phyloP scores from a whole-genome alignment of 2,888 invertebrate genomes.

The Nemotelus pantherinus region DNA sequence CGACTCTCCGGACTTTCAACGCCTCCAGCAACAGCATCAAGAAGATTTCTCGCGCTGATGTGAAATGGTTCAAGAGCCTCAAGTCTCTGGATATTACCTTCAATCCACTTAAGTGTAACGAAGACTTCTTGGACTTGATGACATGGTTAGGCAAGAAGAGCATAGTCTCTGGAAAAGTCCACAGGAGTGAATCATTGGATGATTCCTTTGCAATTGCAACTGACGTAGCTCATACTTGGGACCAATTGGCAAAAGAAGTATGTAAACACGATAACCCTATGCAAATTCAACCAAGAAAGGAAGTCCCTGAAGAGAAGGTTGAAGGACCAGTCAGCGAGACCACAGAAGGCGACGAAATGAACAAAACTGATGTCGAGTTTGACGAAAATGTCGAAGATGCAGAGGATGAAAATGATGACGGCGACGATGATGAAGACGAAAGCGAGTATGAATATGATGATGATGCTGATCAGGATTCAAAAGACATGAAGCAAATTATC shows the following conservation, averaged over 20 bases:
- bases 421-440: slow-evolving; percentile 61
- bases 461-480: slow-evolving; percentile 52
- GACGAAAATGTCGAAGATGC: slow-evolving; percentile 60
- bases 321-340: slow-evolving; percentile 53
- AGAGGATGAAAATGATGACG: slow-evolving; percentile 48
- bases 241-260: slow-evolving; percentile 59
- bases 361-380: slow-evolving; percentile 62
- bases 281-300: slow-evolving; percentile 50
- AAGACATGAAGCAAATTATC: slow-evolving; percentile 54
- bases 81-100: slow-evolving; percentile 68
- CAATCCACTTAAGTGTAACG: slow-evolving; percentile 76
- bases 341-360: slow-evolving; percentile 61
- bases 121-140: slow-evolving; percentile 74
- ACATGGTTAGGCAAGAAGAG: slow-evolving; percentile 60
- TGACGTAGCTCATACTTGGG: slow-evolving; percentile 58
- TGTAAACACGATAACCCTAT: slow-evolving; percentile 58
- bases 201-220: slow-evolving; percentile 50
- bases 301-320: slow-evolving; percentile 38
- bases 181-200: slow-evolving; percentile 55
- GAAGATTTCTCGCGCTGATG: slow-evolving; percentile 57
- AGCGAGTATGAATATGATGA: slow-evolving; percentile 56
- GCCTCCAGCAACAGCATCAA: slow-evolving; percentile 64
- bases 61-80: slow-evolving; percentile 62
- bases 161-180: slow-evolving; percentile 57
- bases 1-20: slow-evolving; percentile 69